Conservation (phyloP, 1,140 invertebrate species). For the Heliconius hermathena region DNA sequence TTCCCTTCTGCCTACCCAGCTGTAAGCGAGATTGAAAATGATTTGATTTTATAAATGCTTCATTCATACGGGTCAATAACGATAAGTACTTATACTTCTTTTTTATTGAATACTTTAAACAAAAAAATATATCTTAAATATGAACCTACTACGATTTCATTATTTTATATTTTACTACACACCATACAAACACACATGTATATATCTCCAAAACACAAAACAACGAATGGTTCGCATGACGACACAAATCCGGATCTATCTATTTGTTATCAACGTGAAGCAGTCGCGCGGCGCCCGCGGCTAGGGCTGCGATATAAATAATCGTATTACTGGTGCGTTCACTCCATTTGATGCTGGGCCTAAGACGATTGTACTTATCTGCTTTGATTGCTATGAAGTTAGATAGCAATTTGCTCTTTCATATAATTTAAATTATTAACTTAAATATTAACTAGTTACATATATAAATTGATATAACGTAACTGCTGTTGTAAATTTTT, state of each 20-base stretch:
- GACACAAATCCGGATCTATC: constrained; percentile 82
- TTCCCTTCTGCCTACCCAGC: too few relatives aligned
- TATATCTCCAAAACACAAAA: constrained; percentile 24
- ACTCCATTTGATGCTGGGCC: constrained; percentile 53
- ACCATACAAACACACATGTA: neutral
- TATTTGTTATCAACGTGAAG: constrained; percentile 81
- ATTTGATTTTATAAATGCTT: too few relatives aligned
- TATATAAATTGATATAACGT: too few relatives aligned
- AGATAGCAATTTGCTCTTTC: neutral
- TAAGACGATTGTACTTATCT: constrained; percentile 27
- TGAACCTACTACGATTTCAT: too few relatives aligned
- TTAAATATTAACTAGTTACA: too few relatives aligned
- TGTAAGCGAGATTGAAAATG: too few relatives aligned
- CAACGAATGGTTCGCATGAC: constrained; percentile 66
- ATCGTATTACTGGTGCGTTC: constrained; percentile 71
- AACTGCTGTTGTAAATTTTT: too few relatives aligned
- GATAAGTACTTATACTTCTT: too few relatives aligned
- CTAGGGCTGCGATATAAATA: constrained; percentile 64
- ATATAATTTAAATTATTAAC: neutral
- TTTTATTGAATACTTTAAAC: too few relatives aligned
- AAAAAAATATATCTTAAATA: too few relatives aligned
- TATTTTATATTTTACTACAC: neutral
- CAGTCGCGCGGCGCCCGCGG: constrained; percentile 58
- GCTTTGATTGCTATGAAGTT: neutral
- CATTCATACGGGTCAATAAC: too few relatives aligned